phyloP scores from a whole-genome alignment of 2,113 vertebrate genomes.

The human (Homo sapiens) region DNA sequence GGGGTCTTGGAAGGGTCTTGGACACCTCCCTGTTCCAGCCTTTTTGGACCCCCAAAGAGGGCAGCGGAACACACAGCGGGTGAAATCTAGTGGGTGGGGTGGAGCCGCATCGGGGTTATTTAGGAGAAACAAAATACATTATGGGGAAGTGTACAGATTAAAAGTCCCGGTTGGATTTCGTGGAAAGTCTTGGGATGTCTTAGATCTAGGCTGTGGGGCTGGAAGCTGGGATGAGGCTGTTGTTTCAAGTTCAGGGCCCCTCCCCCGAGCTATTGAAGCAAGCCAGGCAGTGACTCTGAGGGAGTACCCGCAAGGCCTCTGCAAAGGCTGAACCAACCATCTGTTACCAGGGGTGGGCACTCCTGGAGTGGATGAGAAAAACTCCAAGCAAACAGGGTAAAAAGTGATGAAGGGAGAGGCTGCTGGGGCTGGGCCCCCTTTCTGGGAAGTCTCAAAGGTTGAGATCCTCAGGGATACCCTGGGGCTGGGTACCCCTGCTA shows the following conservation, averaged over 20 bases:
- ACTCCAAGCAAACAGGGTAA: background rate
- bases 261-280: background rate
- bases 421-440: background rate
- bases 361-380: background rate
- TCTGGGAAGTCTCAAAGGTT: background rate
- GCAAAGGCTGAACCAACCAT: background rate
- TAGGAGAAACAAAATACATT: background rate
- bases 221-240: background rate
- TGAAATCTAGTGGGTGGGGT: rapidly evolving
- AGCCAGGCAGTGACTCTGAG: background rate
- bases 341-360: too few species aligned
- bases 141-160: background rate
- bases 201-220: background rate
- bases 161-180: background rate
- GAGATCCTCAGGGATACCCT: background rate
- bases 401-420: background rate
- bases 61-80: too few species aligned
- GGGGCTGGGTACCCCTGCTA: background rate
- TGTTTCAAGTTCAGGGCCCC: rapidly evolving
- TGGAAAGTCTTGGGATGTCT: background rate
- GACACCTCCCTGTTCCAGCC: background rate
- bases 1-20: background rate
- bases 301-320: background rate
- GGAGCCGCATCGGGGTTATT: background rate
- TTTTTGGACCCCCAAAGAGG: background rate